Evolutionary conservation across 2,888 invertebrate genomes (phyloP).

Genomic region (Sceliomorpha sp.): DNA sequence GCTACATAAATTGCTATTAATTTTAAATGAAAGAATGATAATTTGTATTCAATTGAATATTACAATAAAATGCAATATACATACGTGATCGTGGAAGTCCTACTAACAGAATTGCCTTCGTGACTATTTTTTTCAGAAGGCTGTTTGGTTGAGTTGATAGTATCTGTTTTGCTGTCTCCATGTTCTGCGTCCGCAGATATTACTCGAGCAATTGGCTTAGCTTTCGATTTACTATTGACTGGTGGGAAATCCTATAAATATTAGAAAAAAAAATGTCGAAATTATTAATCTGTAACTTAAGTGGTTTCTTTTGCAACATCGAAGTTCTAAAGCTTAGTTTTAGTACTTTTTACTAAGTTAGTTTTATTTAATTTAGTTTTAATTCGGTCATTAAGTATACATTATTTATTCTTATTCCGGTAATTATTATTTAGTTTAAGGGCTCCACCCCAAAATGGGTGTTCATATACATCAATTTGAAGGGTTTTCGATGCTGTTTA

Average conservation of each 20-base stretch:
- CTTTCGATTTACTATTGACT: constrained; percentile 82
- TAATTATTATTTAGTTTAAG: not conserved
- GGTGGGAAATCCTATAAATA: constrained; percentile 83
- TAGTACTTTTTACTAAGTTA: too few species aligned
- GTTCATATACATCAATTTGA: too few species aligned
- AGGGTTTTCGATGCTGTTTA: too few species aligned
- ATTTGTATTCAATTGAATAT: too few species aligned
- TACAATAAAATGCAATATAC: too few species aligned
- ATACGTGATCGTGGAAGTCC: constrained; percentile 85
- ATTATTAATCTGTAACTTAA: constrained; percentile 3
- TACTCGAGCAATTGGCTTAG: constrained; percentile 79
- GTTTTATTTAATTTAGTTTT: not conserved
- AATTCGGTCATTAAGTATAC: not conserved
- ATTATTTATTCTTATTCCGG: not conserved
- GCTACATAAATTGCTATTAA: too few species aligned
- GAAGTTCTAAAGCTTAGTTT: too few species aligned
- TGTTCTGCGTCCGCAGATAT: constrained; percentile 77
- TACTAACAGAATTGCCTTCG: constrained; percentile 79
- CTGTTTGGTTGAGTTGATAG: constrained; percentile 74
- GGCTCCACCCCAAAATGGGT: too few species aligned
- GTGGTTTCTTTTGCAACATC: too few species aligned
- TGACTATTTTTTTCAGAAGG: constrained; percentile 74
- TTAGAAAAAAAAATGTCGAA: constrained; percentile 1
- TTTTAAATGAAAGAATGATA: too few species aligned
- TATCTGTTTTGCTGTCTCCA: constrained; percentile 80